Evolutionary conservation across 2,113 vertebrate genomes (phyloP).

Genomic region (Aepyceros melampus): DNA sequence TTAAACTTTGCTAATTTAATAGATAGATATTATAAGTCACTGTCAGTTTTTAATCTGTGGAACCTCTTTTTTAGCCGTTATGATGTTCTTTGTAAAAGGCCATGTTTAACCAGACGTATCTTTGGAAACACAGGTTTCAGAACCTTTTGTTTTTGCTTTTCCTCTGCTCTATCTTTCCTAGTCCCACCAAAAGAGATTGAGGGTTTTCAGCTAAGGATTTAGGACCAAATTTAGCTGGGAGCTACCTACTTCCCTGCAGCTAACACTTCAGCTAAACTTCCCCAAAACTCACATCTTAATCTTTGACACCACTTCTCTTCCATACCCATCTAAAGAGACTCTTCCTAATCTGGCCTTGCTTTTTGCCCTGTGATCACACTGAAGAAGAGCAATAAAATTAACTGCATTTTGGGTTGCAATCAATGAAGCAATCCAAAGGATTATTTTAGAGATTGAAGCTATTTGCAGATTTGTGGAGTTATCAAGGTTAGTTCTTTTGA

Average conservation of each 20-base stretch:
- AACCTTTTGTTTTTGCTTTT: neutral
- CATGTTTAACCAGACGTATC: neutral
- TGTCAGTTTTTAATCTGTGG: neutral
- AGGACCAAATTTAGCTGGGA: neutral
- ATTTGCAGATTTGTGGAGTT: neutral
- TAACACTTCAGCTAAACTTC: neutral
- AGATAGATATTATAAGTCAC: neutral
- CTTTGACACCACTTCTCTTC: neutral
- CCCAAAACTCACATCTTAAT: neutral
- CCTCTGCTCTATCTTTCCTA: neutral
- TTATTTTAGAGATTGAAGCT: neutral
- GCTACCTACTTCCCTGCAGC: neutral
- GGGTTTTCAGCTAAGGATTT: neutral
- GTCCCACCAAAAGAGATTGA: neutral
- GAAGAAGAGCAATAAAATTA: neutral
- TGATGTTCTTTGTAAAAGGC: neutral
- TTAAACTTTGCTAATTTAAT: neutral
- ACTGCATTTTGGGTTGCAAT: neutral
- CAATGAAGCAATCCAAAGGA: neutral
- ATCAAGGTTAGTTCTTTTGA: slow-evolving; percentile 1
- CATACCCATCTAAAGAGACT: neutral
- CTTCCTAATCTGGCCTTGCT: neutral
- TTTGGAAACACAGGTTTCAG: neutral
- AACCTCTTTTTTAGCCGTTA: neutral
- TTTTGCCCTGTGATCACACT: neutral